These are phyloP conservation scores for Struthidea cinerea DNA, from an alignment of 2,113 vertebrate genomes.

Conservation along the genomic window DNA sequence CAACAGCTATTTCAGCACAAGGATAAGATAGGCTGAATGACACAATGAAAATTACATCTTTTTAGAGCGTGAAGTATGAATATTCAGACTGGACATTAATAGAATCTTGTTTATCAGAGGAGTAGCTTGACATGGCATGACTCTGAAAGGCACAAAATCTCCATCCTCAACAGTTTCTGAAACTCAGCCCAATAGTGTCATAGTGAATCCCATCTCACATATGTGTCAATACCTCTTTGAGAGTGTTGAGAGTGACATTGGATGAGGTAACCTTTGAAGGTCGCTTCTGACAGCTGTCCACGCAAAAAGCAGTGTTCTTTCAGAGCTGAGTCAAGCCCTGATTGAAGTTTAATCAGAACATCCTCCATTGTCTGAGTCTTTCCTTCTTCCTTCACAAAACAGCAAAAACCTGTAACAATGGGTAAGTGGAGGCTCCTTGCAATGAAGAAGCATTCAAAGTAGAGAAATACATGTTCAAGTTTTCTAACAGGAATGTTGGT, in stretches of 20 bases:
- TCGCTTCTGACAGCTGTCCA: background rate
- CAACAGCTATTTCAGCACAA: background rate
- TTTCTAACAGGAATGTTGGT: slow-evolving; percentile 75
- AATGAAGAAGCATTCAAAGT: slow-evolving; percentile 48
- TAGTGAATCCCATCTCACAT: background rate
- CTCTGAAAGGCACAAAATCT: slow-evolving; percentile 24
- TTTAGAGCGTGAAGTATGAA: background rate
- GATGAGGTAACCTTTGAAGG: background rate
- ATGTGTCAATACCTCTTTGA: background rate
- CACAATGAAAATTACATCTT: background rate
- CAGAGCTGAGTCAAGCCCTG: background rate
- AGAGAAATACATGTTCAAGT: slow-evolving; percentile 53
- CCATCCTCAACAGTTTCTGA: background rate
- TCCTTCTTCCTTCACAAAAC: slow-evolving; percentile 19
- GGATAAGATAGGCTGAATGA: background rate
- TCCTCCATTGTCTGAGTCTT: background rate
- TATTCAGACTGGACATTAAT: background rate
- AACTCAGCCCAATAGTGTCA: background rate
- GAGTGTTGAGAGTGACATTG: background rate
- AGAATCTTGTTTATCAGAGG: background rate
- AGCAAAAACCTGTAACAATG: background rate
- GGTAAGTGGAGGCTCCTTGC: background rate
- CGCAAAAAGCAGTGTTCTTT: background rate
- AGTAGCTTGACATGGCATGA: background rate
- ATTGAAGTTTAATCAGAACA: background rate